Percentiles rank a stretch among this genome's conserved stretches.
phyloP scores from a whole-genome alignment of 2,113 vertebrate genomes.

The Atractosteus spatula region DNA sequence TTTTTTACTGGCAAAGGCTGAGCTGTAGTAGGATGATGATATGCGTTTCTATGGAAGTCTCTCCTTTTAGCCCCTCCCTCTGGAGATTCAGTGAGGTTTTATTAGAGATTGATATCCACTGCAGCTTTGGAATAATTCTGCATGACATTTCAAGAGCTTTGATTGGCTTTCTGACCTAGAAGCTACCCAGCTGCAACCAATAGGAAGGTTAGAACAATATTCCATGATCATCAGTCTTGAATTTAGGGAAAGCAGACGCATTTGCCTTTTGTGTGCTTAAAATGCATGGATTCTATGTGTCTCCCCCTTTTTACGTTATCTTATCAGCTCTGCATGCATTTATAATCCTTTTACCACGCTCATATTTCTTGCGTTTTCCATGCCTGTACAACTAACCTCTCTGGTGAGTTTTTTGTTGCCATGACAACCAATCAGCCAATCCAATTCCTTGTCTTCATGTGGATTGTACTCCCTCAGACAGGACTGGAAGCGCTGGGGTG shows the following conservation, averaged over 20 bases:
- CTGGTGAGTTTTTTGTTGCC: conserved; percentile 45
- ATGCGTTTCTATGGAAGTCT: no score
- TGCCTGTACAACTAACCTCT: conserved; percentile 46
- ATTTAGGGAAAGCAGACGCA: neutral
- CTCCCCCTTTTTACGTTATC: conserved; percentile 1
- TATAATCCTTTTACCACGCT: neutral
- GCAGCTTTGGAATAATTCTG: neutral
- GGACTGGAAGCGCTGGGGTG: conserved; percentile 3
- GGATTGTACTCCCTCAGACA: conserved; percentile 64
- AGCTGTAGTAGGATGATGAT: no score
- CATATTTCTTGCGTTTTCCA: neutral
- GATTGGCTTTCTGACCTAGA: neutral
- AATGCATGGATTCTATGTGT: neutral
- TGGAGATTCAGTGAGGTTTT: no score
- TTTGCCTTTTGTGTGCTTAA: neutral
- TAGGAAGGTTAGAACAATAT: neutral
- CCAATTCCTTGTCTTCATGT: conserved; percentile 41
- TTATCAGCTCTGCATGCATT: conserved; percentile 33
- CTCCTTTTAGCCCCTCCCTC: no score
- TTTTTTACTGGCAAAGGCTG: no score
- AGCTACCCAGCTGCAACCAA: neutral
- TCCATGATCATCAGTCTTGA: no score
- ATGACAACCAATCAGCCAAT: conserved; percentile 74
- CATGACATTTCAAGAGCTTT: neutral
- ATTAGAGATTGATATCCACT: no score